Evolutionary conservation across 2,888 invertebrate species (phyloP).

Genomic region (Amorpha juglandis): DNA sequence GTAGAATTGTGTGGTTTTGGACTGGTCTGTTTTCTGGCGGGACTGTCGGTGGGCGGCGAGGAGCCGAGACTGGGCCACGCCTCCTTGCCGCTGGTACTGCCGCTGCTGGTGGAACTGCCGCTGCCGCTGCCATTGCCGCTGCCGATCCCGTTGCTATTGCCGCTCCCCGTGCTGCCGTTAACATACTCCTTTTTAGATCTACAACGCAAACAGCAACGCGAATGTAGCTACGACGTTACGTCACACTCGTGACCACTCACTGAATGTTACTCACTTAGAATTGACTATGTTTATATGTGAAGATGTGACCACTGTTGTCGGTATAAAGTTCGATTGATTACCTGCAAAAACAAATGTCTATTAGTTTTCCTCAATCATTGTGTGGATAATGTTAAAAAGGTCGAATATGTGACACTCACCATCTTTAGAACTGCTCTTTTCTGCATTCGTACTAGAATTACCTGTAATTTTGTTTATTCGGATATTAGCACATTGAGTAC

Average conservation of each 20-base stretch:
- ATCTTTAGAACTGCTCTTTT: constrained; percentile 80
- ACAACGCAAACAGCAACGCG: constrained; percentile 36
- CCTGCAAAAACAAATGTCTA: constrained; percentile 55
- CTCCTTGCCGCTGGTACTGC: constrained; percentile 84
- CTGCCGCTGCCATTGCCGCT: constrained; percentile 41
- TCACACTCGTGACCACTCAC: constrained; percentile 15
- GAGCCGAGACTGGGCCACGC: constrained; percentile 89
- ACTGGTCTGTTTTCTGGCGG: constrained; percentile 69
- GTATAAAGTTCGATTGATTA: constrained; percentile 81
- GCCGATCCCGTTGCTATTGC: constrained; percentile 45
- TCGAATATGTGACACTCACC: constrained; percentile 51
- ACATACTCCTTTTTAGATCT: constrained; percentile 75
- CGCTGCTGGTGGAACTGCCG: constrained; percentile 47
- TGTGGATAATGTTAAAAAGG: background rate
- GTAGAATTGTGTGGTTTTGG: constrained; percentile 66
- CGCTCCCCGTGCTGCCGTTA: constrained; percentile 52
- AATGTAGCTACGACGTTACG: constrained; percentile 24
- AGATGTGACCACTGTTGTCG: constrained; percentile 80
- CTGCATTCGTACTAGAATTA: constrained; percentile 80
- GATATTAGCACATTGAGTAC: constrained; percentile 1
- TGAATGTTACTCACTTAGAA: constrained; percentile 73
- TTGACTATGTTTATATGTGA: constrained; percentile 82
- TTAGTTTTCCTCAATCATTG: constrained; percentile 5
- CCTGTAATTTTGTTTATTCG: constrained; percentile 52
- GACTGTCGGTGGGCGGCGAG: constrained; percentile 80